Evolutionary conservation across 2,888 invertebrate species (phyloP), one percentile per base, ranked within the genome.

Genomic region (Thereva nobilitata): DNA sequence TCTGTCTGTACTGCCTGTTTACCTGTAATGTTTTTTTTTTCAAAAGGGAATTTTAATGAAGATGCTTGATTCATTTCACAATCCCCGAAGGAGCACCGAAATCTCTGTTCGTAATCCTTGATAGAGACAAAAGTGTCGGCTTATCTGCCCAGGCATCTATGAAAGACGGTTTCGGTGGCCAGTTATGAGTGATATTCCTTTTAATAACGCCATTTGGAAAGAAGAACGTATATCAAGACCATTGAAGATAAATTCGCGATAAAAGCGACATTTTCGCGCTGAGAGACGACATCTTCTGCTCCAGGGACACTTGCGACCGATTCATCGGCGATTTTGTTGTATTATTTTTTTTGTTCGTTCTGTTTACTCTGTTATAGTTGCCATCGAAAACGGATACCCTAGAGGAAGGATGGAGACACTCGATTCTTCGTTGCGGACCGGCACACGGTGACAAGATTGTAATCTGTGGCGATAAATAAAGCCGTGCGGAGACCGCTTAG

Each of bases 391-490:
- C 23, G 23, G 23, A 23, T 23, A 23, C 23, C 23, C 23, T 23
- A 23, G 23, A 23, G 23, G 23, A 23, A 23, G 23, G 23, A 23
- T 23, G 23, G 23, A 23, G 23, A 23, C 23, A 23, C 23, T 23
- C 23, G 23, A 23, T 23, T 23, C 23, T 23, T 23, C 23, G 23
- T 23, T 57, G 49, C 66, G 59, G 40, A 57, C 45, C 37, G 59
- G 61, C 35, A 61, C 61, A 67, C 38, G 67, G 34, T 67, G 63
- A 55, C 63, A 67, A 67, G 67, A 67, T 67, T 67, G 55, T 64
- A 54, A 67, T 67, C 67, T 63, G 35, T 5, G 37, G 40, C 63
- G 55, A 67, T 67, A 67, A 67, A 67, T 67, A 63, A 67, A 35
- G 52, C 10, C 10, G 55, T 23, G 23, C 23, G 1, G 23, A 2